Evolutionary conservation across 2,113 vertebrate genomes (phyloP), one percentile per base, ranked within the genome.

Genomic region (Heloderma charlesbogerti): DNA sequence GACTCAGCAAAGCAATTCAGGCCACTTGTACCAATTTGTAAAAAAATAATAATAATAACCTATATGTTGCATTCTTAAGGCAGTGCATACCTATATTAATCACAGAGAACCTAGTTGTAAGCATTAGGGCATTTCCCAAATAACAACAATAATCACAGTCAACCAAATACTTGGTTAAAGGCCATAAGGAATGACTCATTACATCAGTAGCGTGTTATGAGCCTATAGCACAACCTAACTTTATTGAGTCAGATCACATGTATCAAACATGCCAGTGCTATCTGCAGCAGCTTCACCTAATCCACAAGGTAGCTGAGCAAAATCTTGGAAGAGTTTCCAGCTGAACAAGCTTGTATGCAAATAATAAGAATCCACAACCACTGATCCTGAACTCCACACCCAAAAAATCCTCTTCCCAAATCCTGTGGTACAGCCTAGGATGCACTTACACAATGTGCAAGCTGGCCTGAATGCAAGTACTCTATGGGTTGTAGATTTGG

Each of bases 341-440:
- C 8, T 88, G 60, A 81, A 80, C 63, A 81, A n/a, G 51, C 10
- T 25, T 37, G 57, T 16, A 67, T 51, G 40, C 83, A 43, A 51
- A 13, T 66, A 71, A 77, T 20, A 83, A 79, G 7, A 89, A 71
- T 22, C 37, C 18, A 40, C 75, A 57, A 57, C 4, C 88, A 83
- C 0, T 2, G 87, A 87, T 45, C 67, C 88, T 90, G 60, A 40
- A 74, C 18, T 54, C 22, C 25, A 16, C 45, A 71, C 25, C n/a
- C 63, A 15, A 51, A n/a, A n/a, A 72, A n/a, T 20, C 4, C 22
- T 34, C n/a, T 63, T 9, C 69, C 54, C n/a, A 16, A 54, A 48
- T 34, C 18, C 40, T 13, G 25, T 12, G 18, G 22, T 75, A 22
- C 4, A 88, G 40, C 6, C 75, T 0, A 4, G 0, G 0, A 7